Percentiles rank a stretch among this genome's conserved stretches.
phyloP scores from a whole-genome alignment of 1,140 invertebrate genomes.

The Heterodera schachtii region DNA sequence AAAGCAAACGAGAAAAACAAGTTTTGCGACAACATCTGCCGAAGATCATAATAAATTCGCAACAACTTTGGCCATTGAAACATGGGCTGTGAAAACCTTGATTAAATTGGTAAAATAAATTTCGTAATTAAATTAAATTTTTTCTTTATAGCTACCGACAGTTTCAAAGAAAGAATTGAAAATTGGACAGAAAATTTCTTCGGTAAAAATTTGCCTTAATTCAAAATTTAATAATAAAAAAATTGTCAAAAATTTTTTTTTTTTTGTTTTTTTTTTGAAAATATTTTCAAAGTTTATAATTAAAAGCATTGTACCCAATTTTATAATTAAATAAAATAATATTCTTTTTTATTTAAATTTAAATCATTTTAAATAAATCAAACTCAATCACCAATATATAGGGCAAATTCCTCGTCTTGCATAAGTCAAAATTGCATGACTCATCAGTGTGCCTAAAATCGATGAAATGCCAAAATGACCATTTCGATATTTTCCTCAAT shows the following conservation, averaged over 20 bases:
- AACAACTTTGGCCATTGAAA: not conserved
- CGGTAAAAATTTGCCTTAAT: not conserved
- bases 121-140: not conserved
- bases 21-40: not conserved
- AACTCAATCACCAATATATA: not conserved
- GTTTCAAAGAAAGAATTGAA: not conserved
- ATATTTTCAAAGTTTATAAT: too few species aligned
- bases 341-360: too few species aligned
- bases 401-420: not conserved
- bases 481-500: not conserved
- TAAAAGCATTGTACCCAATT: too few species aligned
- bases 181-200: not conserved
- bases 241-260: too few species aligned
- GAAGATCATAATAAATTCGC: not conserved
- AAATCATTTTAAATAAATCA: too few species aligned
- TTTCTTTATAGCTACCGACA: not conserved
- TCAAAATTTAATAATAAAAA: too few species aligned
- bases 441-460: not conserved
- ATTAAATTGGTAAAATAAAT: not conserved
- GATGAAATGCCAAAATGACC: not conserved
- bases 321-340: too few species aligned
- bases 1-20: not conserved
- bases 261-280: too few species aligned
- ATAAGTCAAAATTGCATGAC: not conserved
- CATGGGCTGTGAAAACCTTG: not conserved